phyloP scores from a whole-genome alignment of 2,888 invertebrate species.

The Chrysopilus asiliformis region DNA sequence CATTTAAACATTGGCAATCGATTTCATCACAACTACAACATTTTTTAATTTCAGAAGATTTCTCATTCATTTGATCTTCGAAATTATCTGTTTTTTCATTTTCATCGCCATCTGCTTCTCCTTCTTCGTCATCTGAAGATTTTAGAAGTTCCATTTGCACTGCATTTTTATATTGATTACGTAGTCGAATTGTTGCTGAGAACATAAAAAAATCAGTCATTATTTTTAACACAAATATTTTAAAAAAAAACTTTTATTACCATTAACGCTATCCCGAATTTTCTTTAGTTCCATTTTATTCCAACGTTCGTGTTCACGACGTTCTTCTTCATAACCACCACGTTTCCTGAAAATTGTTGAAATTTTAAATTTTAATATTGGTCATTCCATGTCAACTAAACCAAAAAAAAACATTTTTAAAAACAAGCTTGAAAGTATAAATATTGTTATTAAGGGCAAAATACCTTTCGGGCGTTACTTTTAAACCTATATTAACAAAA shows the following conservation, averaged over 20 bases:
- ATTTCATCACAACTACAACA: too few species aligned
- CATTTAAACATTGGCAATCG: too few species aligned
- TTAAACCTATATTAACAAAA: too few species aligned
- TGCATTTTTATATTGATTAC: not conserved
- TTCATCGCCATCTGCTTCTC: too few species aligned
- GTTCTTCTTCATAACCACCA: slow-evolving; percentile 33
- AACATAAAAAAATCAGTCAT: not conserved
- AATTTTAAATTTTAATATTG: too few species aligned
- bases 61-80: too few species aligned
- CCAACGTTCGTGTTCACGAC: slow-evolving; percentile 31
- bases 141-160: not conserved
- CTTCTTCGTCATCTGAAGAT: too few species aligned
- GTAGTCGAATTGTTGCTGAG: not conserved
- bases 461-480: too few species aligned
- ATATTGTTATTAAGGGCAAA: slow-evolving; percentile 20
- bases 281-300: slow-evolving; percentile 28
- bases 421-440: not conserved
- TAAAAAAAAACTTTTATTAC: slow-evolving; percentile 15
- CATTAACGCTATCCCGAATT: slow-evolving; percentile 31
- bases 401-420: not conserved
- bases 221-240: not conserved
- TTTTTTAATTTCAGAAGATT: too few species aligned
- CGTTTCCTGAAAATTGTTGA: slow-evolving; percentile 32
- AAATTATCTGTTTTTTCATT: too few species aligned
- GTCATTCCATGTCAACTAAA: too few species aligned